These are phyloP conservation scores for Percopsis omiscomaycus DNA, from an alignment of 2,797 vertebrate species.

Conservation along the genomic window DNA sequence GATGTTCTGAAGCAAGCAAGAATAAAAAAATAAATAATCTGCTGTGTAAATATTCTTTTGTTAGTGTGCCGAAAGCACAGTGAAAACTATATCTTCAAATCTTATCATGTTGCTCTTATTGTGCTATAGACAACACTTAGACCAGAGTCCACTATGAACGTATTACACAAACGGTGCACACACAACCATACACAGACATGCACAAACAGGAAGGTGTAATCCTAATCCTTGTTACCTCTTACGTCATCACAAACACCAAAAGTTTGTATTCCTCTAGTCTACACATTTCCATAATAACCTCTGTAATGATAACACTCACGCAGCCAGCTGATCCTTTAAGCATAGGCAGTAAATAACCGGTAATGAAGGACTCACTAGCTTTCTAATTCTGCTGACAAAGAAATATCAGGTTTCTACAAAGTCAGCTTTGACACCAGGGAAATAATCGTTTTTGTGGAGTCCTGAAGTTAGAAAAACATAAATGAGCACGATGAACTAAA, in stretches of 20 bases:
- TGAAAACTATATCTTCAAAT: conserved; percentile 24
- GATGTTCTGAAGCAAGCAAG: too few relatives aligned
- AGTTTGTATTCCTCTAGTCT: too few relatives aligned
- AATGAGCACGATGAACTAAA: too few relatives aligned
- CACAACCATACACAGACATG: neutral
- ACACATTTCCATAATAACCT: too few relatives aligned
- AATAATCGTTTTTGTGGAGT: too few relatives aligned
- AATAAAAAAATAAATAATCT: too few relatives aligned
- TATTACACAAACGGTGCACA: conserved; percentile 9
- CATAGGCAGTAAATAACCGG: conserved; percentile 11
- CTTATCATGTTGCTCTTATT: conserved; percentile 31
- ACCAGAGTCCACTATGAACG: conserved; percentile 65
- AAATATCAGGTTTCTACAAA: conserved; percentile 10
- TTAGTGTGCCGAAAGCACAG: neutral
- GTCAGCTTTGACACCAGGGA: conserved; percentile 25
- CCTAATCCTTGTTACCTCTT: neutral
- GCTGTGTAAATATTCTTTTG: neutral
- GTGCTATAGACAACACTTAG: conserved; percentile 25
- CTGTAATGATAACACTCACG: too few relatives aligned
- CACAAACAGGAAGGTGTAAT: neutral
- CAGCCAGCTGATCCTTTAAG: neutral
- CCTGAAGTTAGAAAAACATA: too few relatives aligned
- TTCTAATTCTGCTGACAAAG: conserved; percentile 38
- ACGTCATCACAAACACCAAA: too few relatives aligned
- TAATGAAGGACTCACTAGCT: neutral